A percentile compares a stretch with the other conserved stretches of the same genome.
These are phyloP conservation scores for Platyrinchus mystaceus DNA, from an alignment of 2,797 vertebrate species.

Conservation along the genomic window DNA sequence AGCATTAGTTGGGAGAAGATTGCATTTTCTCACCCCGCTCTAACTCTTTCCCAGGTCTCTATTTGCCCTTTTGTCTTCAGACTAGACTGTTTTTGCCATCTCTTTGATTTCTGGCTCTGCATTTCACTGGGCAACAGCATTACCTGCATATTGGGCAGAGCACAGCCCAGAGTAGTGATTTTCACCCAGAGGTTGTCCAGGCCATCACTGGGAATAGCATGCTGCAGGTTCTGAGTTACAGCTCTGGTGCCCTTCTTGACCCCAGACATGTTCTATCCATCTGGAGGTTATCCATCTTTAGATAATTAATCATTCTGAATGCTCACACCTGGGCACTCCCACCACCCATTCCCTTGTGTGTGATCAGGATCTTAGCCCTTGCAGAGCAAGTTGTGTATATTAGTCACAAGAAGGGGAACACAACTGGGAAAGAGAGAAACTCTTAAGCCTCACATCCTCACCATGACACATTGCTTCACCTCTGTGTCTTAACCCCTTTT, in stretches of 20 bases:
- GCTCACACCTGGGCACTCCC: accelerated
- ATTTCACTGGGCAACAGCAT: neutral
- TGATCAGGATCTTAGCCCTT: neutral
- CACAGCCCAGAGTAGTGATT: neutral
- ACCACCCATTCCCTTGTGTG: neutral
- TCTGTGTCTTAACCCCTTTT: neutral
- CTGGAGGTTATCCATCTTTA: neutral
- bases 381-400: neutral
- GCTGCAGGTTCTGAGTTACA: neutral
- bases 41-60: neutral
- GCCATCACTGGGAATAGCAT: accelerated
- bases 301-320: too few relatives aligned
- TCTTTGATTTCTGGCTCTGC: neutral
- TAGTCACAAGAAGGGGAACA: neutral
- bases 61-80: neutral
- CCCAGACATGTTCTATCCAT: accelerated
- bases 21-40: neutral
- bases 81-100: neutral
- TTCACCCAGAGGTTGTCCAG: neutral
- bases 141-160: neutral
- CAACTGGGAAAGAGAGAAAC: neutral
- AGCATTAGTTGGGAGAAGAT: neutral
- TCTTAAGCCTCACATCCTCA: neutral
- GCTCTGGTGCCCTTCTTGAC: neutral
- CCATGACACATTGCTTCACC: accelerated